These are phyloP conservation scores for Drosophila teissieri DNA, from an alignment of 1,140 invertebrate species.

Conservation along the genomic window DNA sequence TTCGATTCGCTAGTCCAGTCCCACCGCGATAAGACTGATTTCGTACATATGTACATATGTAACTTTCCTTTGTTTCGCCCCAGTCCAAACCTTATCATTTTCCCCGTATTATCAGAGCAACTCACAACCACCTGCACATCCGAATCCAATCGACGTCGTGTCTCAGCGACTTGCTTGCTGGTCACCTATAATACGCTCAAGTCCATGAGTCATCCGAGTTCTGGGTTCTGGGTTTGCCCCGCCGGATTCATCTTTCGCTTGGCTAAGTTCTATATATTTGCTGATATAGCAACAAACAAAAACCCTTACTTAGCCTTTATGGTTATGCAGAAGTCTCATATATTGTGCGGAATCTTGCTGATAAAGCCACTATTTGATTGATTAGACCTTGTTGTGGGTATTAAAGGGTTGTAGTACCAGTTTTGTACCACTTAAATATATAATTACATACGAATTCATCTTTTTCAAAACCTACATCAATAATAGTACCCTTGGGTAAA, in stretches of 20 bases:
- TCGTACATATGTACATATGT: not conserved
- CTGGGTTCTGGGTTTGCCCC: conserved; percentile 1
- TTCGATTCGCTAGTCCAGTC: not conserved
- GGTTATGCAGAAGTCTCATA: no score
- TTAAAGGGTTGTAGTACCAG: no score
- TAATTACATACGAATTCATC: no score
- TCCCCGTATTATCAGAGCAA: conserved; percentile 6
- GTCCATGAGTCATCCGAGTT: conserved; percentile 13
- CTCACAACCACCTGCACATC: not conserved
- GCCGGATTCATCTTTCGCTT: not conserved
- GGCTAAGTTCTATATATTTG: no score
- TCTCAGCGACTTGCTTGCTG: not conserved
- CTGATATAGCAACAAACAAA: no score
- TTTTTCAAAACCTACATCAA: no score
- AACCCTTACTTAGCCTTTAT: no score
- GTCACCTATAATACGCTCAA: not conserved
- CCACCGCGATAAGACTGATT: conserved; percentile 8
- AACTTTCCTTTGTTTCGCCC: conserved; percentile 17
- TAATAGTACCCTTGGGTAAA: no score
- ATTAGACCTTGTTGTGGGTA: no score
- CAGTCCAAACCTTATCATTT: conserved; percentile 18
- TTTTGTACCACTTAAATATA: no score
- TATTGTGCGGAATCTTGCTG: not conserved
- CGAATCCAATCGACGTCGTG: not conserved
- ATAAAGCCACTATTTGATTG: not conserved